These are phyloP conservation scores for Camarhynchus parvulus DNA, from an alignment of 2,113 vertebrate species.

Conservation along the genomic window DNA sequence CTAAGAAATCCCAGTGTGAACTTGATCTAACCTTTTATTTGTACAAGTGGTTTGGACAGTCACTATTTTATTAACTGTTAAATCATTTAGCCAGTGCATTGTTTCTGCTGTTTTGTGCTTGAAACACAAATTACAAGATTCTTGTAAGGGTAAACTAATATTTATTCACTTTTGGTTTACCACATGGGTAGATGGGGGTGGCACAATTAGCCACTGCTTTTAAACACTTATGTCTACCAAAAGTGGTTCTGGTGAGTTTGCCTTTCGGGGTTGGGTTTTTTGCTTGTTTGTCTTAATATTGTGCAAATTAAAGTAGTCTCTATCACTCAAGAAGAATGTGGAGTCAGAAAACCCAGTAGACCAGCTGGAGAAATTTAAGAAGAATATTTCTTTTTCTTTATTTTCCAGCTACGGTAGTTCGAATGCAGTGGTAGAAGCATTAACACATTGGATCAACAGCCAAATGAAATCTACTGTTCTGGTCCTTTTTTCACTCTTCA, in stretches of 20 bases:
- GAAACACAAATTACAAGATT: neutral
- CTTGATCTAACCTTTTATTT: neutral
- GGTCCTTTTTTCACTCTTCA: neutral
- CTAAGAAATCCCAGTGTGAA: neutral
- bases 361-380: neutral
- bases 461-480: neutral
- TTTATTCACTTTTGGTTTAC: neutral
- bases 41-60: neutral
- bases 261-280: rapidly evolving
- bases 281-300: neutral
- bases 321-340: neutral
- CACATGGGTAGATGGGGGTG: too few relatives aligned
- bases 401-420: neutral
- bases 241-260: neutral
- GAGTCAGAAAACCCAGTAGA: neutral
- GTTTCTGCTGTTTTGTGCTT: neutral
- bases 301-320: neutral
- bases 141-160: neutral
- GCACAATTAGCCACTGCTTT: neutral
- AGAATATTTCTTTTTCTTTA: neutral
- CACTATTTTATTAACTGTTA: neutral
- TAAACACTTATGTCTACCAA: neutral
- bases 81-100: neutral
- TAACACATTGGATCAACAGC: neutral
- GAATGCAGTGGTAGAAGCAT: neutral